Evolutionary conservation across 2,113 vertebrate genomes (phyloP).

Genomic region (Marmota monax): DNA sequence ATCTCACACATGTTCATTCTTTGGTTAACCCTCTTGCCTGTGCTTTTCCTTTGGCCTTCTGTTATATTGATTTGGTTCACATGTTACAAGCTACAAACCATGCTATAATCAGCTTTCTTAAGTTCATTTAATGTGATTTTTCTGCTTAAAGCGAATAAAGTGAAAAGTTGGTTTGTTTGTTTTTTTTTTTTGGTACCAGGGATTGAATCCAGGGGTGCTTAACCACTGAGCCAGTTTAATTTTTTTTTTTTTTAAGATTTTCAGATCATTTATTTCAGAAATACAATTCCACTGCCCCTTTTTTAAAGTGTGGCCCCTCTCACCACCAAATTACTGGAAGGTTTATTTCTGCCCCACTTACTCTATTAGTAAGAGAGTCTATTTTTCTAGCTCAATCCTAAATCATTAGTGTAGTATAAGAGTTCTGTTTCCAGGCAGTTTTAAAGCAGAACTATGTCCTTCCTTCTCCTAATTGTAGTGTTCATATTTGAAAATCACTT

Average conservation of each 20-base stretch:
- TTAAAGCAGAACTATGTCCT: conserved; percentile 33
- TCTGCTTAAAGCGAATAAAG: neutral
- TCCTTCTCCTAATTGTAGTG: conserved; percentile 52
- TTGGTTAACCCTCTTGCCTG: neutral
- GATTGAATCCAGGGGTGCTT: too few species aligned
- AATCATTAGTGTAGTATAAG: neutral
- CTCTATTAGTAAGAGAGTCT: neutral
- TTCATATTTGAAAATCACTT: conserved; percentile 65
- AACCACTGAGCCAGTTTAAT: too few species aligned
- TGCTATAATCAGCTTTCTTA: neutral
- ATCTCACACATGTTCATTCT: neutral
- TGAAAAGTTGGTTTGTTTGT: neutral
- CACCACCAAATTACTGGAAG: neutral
- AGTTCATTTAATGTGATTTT: conserved; percentile 17
- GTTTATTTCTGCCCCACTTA: conserved; percentile 57
- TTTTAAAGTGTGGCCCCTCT: neutral
- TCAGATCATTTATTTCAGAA: conserved; percentile 53
- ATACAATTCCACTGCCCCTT: neutral
- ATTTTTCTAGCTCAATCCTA: conserved; percentile 52
- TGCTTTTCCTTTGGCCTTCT: neutral
- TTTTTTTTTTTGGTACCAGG: neutral
- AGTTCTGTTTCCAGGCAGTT: neutral
- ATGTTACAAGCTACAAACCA: neutral
- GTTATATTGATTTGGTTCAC: neutral
- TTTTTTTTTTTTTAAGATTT: neutral